Percentiles rank a stretch among this genome's conserved stretches.
Conservation (phyloP, 2,797 vertebrate genomes). For the Myotis vivesi region DNA sequence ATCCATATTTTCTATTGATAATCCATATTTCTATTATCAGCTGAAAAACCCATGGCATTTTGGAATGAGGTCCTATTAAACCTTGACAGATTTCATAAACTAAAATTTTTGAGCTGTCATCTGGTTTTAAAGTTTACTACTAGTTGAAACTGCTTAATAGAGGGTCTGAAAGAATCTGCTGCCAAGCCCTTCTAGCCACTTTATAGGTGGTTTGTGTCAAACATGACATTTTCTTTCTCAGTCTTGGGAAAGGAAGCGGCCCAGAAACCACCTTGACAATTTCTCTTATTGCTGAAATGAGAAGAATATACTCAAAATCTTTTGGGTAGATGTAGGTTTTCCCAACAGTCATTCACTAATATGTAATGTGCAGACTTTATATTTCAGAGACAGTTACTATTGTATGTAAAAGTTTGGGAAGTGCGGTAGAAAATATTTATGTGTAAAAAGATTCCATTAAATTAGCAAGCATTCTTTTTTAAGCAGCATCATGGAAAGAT, state of each 20-base stretch:
- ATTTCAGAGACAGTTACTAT: not conserved
- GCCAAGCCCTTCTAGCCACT: not conserved
- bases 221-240: not conserved
- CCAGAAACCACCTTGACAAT: not conserved
- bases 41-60: conserved; percentile 28
- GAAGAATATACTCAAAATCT: not conserved
- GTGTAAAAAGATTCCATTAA: conserved; percentile 19
- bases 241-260: not conserved
- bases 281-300: not conserved
- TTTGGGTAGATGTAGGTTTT: not conserved
- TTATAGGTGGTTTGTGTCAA: not conserved
- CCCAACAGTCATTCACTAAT: not conserved
- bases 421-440: conserved; percentile 16
- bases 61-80: conserved; percentile 22
- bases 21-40: not conserved
- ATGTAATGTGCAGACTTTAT: not conserved
- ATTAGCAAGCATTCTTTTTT: not conserved
- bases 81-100: not conserved
- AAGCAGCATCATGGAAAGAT: conserved; percentile 23
- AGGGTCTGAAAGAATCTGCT: not conserved
- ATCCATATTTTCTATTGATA: not conserved
- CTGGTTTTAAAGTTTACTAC: conserved; percentile 7
- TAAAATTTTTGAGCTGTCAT: not conserved
- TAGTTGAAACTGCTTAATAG: not conserved
- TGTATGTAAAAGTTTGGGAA: not conserved